Conservation (phyloP, 2,113 vertebrate genomes). For the Pygathrix nemaeus region DNA sequence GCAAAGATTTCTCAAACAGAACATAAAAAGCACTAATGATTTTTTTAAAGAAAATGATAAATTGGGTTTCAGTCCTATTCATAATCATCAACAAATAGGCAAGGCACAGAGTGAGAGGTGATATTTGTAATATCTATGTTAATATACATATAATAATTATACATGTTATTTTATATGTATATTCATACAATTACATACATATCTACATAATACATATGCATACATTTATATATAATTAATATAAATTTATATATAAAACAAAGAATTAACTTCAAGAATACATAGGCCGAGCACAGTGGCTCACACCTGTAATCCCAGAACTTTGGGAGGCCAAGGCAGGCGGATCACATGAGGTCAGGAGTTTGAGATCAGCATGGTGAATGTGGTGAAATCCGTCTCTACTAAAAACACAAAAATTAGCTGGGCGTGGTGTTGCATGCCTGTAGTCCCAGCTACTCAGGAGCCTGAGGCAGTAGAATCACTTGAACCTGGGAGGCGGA, state of each 20-base stretch:
- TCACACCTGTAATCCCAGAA: no score
- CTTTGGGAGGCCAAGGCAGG: no score
- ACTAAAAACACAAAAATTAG: no score
- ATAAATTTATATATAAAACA: not conserved
- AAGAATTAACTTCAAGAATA: not conserved
- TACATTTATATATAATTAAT: not conserved
- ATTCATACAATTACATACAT: not conserved
- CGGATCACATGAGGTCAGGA: no score
- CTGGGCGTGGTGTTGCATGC: no score
- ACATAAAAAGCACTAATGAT: not conserved
- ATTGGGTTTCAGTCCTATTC: not conserved
- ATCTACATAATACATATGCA: not conserved
- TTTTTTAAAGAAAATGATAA: not conserved
- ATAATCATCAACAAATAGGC: not conserved
- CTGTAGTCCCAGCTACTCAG: no score
- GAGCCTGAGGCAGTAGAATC: no score
- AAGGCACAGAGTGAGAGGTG: not conserved
- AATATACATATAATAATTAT: not conserved
- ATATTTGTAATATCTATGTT: not conserved
- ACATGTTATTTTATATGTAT: not conserved
- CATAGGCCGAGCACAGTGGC: not conserved
- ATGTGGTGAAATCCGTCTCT: no score
- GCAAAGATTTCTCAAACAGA: slow-evolving; percentile 10
- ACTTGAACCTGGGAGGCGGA: no score
- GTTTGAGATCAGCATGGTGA: no score